These are phyloP conservation scores for Boulengeromyrus knoepffleri DNA, from an alignment of 2,113 vertebrate genomes.

Conservation along the genomic window DNA sequence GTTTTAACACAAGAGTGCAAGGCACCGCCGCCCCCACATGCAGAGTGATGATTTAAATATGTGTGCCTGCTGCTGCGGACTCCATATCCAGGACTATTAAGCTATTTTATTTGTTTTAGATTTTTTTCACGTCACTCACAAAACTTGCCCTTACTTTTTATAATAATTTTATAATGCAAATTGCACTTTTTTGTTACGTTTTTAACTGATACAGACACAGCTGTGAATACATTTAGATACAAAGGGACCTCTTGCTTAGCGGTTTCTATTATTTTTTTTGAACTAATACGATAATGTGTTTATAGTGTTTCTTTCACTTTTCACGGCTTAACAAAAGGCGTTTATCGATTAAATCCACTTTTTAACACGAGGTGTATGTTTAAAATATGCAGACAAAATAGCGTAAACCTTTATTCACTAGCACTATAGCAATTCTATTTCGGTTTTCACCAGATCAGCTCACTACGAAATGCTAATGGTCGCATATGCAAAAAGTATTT, in stretches of 20 bases:
- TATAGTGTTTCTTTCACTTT: neutral
- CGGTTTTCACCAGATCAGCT: neutral
- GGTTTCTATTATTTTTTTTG: neutral
- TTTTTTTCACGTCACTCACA: neutral
- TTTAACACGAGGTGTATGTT: neutral
- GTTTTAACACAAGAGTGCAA: neutral
- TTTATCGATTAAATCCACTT: neutral
- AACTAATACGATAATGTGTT: neutral
- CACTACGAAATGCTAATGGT: neutral
- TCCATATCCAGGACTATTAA: neutral
- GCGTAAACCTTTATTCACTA: neutral
- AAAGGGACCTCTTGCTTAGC: neutral
- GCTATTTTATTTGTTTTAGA: neutral
- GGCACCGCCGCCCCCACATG: neutral
- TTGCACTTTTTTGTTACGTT: neutral
- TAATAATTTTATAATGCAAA: neutral
- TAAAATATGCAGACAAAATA: neutral
- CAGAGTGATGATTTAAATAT: neutral
- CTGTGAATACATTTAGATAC: neutral
- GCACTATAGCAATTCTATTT: neutral
- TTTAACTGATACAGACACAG: neutral
- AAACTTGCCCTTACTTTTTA: neutral
- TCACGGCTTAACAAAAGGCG: neutral
- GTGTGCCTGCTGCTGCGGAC: neutral
- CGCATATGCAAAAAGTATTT: neutral